Evolutionary conservation across 92 coral and sea anemone genomes (phyloP).

Genomic region (Scolanthus callimorphus): DNA sequence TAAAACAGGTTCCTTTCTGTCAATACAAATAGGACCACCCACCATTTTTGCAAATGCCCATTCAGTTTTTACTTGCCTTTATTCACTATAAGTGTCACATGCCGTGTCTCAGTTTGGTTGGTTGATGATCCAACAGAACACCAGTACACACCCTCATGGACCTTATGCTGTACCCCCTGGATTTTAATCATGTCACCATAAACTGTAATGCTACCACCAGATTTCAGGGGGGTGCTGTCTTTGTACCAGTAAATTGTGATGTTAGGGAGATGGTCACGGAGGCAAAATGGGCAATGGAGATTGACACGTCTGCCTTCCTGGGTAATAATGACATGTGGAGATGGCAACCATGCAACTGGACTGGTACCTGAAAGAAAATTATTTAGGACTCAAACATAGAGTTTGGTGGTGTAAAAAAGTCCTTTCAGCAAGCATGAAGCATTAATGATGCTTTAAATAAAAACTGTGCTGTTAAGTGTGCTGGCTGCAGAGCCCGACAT

Average conservation of each 20-base stretch:
- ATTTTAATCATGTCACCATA: conserved; percentile 14
- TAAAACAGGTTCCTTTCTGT: too few species aligned
- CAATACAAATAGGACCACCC: too few species aligned
- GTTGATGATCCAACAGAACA: conserved; percentile 33
- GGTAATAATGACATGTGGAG: background rate
- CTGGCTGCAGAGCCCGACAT: too few species aligned
- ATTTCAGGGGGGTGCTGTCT: conserved; percentile 24
- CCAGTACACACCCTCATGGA: conserved; percentile 59
- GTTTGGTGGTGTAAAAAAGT: too few species aligned
- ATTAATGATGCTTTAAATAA: too few species aligned
- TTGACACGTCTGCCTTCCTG: conserved; percentile 16
- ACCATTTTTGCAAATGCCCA: background rate
- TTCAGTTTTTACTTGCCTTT: conserved; percentile 25
- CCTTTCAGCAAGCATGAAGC: too few species aligned
- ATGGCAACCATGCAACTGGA: conserved; percentile 6
- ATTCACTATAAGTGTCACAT: conserved; percentile 44
- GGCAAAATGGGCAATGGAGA: conserved; percentile 37
- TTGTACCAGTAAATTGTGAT: conserved; percentile 46
- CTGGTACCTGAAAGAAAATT: background rate
- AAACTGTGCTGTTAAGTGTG: too few species aligned
- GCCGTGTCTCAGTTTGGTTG: conserved; percentile 24
- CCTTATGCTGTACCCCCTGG: conserved; percentile 16
- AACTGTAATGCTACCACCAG: background rate
- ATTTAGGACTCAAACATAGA: too few species aligned
- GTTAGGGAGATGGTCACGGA: background rate